Conservation (phyloP, 2,113 vertebrate genomes). For the Zeus faber region DNA sequence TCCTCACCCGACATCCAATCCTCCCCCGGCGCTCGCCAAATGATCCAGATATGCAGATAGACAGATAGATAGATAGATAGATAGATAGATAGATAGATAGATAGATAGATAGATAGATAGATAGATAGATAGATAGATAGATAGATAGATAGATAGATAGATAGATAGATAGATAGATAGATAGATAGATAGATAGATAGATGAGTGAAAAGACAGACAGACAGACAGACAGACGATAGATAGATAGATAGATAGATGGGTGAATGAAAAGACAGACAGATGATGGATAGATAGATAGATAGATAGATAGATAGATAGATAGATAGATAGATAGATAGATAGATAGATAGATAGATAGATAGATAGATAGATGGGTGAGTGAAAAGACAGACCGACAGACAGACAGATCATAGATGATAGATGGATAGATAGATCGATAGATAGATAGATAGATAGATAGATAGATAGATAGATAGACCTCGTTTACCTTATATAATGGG, state of each 20-base stretch:
- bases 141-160: too few species aligned
- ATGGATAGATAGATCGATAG: too few species aligned
- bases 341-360: neutral
- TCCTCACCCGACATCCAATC: conserved; percentile 31
- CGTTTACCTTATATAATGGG: too few species aligned
- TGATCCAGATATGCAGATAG: too few species aligned
- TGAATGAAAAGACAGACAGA: neutral
- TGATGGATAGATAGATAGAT: neutral
- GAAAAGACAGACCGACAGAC: too few species aligned
- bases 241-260: neutral
- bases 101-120: too few species aligned
- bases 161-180: too few species aligned
- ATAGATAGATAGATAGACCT: neutral
- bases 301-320: neutral
- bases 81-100: too few species aligned
- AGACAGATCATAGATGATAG: too few species aligned
- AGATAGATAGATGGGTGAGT: neutral
- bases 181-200: neutral
- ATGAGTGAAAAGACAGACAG: neutral
- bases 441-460: neutral
- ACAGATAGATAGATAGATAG: too few species aligned
- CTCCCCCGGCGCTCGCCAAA: conserved; percentile 19
- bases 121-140: too few species aligned
- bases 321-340: neutral
- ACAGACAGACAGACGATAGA: neutral